phyloP scores from a whole-genome alignment of 2,888 invertebrate species.

The Agrenia bidenticulata region DNA sequence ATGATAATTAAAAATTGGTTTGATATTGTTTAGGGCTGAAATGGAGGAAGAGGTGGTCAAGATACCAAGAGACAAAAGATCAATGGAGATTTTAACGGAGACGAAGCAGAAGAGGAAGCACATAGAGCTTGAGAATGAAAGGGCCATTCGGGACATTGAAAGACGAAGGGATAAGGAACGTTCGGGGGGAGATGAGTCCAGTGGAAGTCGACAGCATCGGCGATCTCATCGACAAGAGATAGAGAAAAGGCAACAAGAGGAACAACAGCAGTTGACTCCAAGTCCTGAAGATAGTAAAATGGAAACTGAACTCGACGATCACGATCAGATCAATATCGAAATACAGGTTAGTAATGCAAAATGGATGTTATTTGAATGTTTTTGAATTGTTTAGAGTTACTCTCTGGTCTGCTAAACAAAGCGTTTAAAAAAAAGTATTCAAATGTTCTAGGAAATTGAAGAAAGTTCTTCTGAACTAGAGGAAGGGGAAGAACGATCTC shows the following conservation, averaged over 20 bases:
- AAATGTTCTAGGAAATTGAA: conserved; percentile 46
- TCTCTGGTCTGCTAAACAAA: no score
- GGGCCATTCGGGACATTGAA: conserved; percentile 56
- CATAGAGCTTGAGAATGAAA: conserved; percentile 58
- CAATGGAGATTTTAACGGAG: conserved; percentile 38
- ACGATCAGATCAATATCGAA: neutral
- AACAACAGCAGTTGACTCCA: conserved; percentile 17
- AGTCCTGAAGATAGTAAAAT: conserved; percentile 35
- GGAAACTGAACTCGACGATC: conserved; percentile 20
- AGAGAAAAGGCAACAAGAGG: conserved; percentile 8
- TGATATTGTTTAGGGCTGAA: conserved; percentile 21
- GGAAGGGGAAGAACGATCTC: conserved; percentile 46
- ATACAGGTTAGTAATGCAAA: conserved; percentile 9
- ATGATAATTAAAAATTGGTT: conserved; percentile 6
- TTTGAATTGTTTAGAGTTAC: neutral
- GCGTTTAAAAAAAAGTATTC: neutral
- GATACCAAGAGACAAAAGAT: conserved; percentile 34
- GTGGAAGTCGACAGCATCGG: conserved; percentile 27
- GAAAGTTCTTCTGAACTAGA: conserved; percentile 54
- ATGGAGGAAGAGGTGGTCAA: conserved; percentile 12
- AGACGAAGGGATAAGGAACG: conserved; percentile 47
- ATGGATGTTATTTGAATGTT: neutral
- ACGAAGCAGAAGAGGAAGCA: conserved; percentile 61
- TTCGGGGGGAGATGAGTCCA: conserved; percentile 26
- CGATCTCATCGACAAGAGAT: conserved; percentile 12